Evolutionary conservation across 2,113 vertebrate species (phyloP), one percentile per base, ranked within the genome.

Genomic region (Siphamia tubifer): DNA sequence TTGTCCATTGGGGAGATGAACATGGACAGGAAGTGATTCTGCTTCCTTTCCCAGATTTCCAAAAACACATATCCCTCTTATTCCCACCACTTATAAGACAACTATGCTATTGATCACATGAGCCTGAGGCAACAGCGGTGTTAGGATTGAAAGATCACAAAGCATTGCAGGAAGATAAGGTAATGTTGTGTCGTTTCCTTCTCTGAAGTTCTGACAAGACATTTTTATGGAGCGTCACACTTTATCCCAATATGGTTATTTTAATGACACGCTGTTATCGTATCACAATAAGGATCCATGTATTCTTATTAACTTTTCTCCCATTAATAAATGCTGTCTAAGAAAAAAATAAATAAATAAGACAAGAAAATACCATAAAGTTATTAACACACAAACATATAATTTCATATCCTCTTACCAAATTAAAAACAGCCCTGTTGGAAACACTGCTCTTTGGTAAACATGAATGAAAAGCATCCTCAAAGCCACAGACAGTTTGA

Each of bases 1-100:
- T 65, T 52, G 57, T 72, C 43, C 88, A 74, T 48, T 6, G 32
- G 85, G 85, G 73, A 83, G 45, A 44, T 40, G 43, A 42, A 75
- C 38, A 51, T 13, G 35, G 66, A 79, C 53, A 79, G 84, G 88
- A 90, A 82, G 77, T 63, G 65, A 75, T 69, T 76, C 65, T 42
- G 53, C 63, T 84, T 89, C 74, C 82, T 84, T 85, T 90, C 83
- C 84, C 85, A 88, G 77, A 82, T 76, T 67, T 70, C 4, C 36
- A 28, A 16, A 61, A 36, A 31, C 39, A 25, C 24, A 39, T 19
- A 54, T 60, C 35, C 28, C 19, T 63, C 62, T 40, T 38, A 23
- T 82, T 84, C 81, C 75, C 77, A 79, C 47, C 58, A 54, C n/a
- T 13, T 19, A 21, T 13, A 6, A 1, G 31, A 56, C 16, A 62